Conservation (phyloP, 2,888 invertebrate species). For the Pogonocherus hispidulus region DNA sequence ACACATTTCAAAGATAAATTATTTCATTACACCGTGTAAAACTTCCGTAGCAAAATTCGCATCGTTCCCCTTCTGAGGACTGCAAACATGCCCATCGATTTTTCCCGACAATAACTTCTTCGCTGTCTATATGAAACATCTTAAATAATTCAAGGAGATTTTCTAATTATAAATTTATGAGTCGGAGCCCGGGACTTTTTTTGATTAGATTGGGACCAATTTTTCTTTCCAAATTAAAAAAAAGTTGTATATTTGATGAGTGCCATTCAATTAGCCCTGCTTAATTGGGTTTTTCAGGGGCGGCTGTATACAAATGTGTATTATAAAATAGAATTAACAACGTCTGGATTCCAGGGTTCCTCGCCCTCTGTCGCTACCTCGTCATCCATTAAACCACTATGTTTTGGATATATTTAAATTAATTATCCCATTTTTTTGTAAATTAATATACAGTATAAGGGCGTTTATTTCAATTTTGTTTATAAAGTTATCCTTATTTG, state of each 20-base stretch:
- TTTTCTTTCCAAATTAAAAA: slow-evolving; percentile 65
- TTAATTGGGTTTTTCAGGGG: slow-evolving; percentile 44
- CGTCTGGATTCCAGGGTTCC: neutral
- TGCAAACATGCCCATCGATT: no score
- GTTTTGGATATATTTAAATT: neutral
- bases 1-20: no score
- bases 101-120: slow-evolving; percentile 36
- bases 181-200: slow-evolving; percentile 58
- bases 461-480: no score
- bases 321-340: slow-evolving; percentile 34
- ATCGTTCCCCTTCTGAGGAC: no score
- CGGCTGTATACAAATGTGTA: slow-evolving; percentile 34
- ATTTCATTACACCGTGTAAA: no score
- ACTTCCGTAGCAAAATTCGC: no score
- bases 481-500: no score
- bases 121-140: slow-evolving; percentile 41
- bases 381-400: slow-evolving; percentile 4
- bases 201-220: slow-evolving; percentile 66
- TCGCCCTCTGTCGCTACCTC: slow-evolving; percentile 3
- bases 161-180: slow-evolving; percentile 63
- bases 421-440: neutral
- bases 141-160: slow-evolving; percentile 51
- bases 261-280: slow-evolving; percentile 60
- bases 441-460: no score
- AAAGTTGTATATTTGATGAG: slow-evolving; percentile 65